Conservation (phyloP, 1,140 invertebrate genomes). For the Ruditapes philippinarum region DNA sequence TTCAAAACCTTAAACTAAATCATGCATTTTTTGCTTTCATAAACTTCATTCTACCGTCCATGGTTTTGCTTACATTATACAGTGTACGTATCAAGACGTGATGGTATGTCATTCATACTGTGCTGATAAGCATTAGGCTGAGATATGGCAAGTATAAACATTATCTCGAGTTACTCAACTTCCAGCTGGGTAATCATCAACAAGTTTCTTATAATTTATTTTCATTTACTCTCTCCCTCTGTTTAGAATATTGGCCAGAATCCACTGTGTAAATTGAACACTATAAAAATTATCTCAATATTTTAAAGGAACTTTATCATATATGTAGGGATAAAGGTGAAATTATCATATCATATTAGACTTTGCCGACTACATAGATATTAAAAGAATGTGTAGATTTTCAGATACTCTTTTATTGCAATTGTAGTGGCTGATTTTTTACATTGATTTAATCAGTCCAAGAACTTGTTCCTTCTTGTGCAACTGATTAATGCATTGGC, state of each 20-base stretch:
- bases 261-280: background rate
- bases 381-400: no score
- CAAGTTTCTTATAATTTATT: slow-evolving; percentile 27
- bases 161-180: slow-evolving; percentile 36
- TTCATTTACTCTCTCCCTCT: background rate
- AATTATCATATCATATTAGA: no score
- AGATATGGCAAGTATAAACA: slow-evolving; percentile 8
- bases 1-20: background rate
- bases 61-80: background rate
- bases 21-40: slow-evolving; percentile 4
- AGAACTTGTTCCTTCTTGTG: no score
- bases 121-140: slow-evolving; percentile 4
- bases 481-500: no score
- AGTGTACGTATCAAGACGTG: background rate
- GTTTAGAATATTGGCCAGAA: background rate
- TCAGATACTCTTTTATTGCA: no score
- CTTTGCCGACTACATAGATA: no score
- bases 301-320: no score
- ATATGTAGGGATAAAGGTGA: no score
- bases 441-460: no score
- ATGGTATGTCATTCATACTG: slow-evolving; percentile 26
- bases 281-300: background rate
- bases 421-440: no score
- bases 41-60: background rate
- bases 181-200: background rate